Evolutionary conservation across 2,113 vertebrate species (phyloP), one percentile per base, ranked within the genome.

Genomic region (Colossoma macropomum): DNA sequence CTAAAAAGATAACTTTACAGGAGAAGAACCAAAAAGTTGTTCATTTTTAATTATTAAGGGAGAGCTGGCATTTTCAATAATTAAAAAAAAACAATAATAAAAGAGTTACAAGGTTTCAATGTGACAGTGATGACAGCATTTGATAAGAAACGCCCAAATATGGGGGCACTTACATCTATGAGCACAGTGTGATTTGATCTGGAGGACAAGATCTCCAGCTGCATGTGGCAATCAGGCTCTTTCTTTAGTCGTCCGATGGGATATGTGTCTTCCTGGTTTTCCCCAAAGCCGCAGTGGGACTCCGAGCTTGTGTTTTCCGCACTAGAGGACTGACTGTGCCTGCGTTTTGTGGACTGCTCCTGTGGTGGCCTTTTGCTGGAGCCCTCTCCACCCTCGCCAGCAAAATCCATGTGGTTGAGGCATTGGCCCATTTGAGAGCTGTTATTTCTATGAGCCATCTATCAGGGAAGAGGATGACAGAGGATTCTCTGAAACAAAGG

Each of bases 151-250:
- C 23, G 15, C 23, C 23, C 16, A 27, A 63, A 83, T 19, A 17
- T 19, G 8, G 19, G 32, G 12, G 16, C 23, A 16, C 91, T 92
- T 86, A 94, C 93, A 13, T 94, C 25, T 34, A 94, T 16, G 23
- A 94, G 87, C 69, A 93, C 83, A 0, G 76, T 86, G 86, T 93
- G 91, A 0, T 16, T 13, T 0, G 0, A 0, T 45, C 13, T 28
- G 63, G 45, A 72, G 0, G 0, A 6, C 75, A 93, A 80, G 0
- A 0, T 3, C 0, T 52, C 84, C 77, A 86, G 80, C 1, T 59
- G 3, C 17, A 8, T 3, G 3, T 28, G 1, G 56, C 78, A 84
- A 0, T 68, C 9, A 2, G 78, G 34, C 38, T 86, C 68, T 16
- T 0, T 80, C 80, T 85, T 90, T 80, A 91, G 74, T 0, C 86